Evolutionary conservation across 2,797 vertebrate species (phyloP).

Genomic region (Sebastes trivittatus): DNA sequence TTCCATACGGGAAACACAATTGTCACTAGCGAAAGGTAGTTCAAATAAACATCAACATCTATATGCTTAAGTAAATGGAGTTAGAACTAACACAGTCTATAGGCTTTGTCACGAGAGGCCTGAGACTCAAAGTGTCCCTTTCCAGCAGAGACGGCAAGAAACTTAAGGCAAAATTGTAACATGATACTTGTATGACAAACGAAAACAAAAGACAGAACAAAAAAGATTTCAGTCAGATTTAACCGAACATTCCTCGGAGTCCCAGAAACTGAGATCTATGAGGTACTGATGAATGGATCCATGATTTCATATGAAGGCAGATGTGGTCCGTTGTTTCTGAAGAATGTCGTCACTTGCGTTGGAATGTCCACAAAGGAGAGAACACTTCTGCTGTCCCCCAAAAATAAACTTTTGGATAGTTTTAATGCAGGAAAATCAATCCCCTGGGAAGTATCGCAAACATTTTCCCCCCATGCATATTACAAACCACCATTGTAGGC

Average conservation of each 20-base stretch:
- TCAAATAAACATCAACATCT: conserved; percentile 30
- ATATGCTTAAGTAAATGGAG: conserved; percentile 25
- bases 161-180: conserved; percentile 61
- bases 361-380: conserved; percentile 41
- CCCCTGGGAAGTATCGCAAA: conserved; percentile 36
- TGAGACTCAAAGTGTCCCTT: conserved; percentile 61
- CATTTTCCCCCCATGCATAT: conserved; percentile 24
- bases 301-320: conserved; percentile 54
- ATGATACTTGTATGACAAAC: conserved; percentile 34
- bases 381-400: conserved; percentile 33
- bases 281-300: conserved; percentile 45
- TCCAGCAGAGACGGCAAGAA: conserved; percentile 71
- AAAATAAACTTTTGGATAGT: conserved; percentile 16
- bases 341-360: conserved; percentile 24
- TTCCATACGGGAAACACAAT: conserved; percentile 52
- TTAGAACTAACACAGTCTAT: conserved; percentile 14
- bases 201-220: neutral
- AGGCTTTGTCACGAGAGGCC: conserved; percentile 7
- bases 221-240: conserved; percentile 41
- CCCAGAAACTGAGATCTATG: conserved; percentile 36
- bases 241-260: conserved; percentile 38
- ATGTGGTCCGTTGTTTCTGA: conserved; percentile 38
- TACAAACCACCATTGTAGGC: conserved; percentile 97
- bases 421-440: conserved; percentile 21
- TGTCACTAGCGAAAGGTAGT: conserved; percentile 40